A percentile compares a stretch with the other conserved stretches of the same genome.
Conservation (phyloP, 2,113 vertebrate species). For the Sialia sialis region DNA sequence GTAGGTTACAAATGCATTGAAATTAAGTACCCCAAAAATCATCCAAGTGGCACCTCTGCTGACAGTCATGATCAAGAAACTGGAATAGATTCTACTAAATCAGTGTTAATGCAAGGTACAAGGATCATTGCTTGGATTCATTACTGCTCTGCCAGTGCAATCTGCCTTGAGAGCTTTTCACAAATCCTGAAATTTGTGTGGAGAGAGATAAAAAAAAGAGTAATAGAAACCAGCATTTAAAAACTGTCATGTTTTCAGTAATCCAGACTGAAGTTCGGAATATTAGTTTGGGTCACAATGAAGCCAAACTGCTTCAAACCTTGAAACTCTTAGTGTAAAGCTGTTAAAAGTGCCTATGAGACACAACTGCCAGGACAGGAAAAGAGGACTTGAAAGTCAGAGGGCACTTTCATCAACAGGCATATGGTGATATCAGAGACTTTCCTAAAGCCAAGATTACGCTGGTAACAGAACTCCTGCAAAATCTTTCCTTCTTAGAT, state of each 20-base stretch:
- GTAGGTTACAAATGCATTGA: background rate
- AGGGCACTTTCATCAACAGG: background rate
- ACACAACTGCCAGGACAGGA: background rate
- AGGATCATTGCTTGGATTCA: background rate
- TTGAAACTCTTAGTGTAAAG: background rate
- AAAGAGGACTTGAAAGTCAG: background rate
- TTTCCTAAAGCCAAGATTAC: background rate
- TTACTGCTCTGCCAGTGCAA: background rate
- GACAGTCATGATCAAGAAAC: background rate
- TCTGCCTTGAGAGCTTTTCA: background rate
- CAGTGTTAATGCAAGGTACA: background rate
- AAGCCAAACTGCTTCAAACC: background rate
- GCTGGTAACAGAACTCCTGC: background rate
- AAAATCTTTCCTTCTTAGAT: background rate
- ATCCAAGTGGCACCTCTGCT: background rate
- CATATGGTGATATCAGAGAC: background rate
- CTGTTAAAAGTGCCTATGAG: background rate
- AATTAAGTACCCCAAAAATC: background rate
- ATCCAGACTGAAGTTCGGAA: background rate
- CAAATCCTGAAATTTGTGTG: background rate
- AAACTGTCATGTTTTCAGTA: background rate
- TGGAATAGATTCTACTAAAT: background rate
- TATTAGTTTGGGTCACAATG: background rate
- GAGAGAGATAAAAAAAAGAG: background rate
- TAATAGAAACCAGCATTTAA: background rate